phyloP scores from a whole-genome alignment of 2,113 vertebrate species.

The Panthera uncia region DNA sequence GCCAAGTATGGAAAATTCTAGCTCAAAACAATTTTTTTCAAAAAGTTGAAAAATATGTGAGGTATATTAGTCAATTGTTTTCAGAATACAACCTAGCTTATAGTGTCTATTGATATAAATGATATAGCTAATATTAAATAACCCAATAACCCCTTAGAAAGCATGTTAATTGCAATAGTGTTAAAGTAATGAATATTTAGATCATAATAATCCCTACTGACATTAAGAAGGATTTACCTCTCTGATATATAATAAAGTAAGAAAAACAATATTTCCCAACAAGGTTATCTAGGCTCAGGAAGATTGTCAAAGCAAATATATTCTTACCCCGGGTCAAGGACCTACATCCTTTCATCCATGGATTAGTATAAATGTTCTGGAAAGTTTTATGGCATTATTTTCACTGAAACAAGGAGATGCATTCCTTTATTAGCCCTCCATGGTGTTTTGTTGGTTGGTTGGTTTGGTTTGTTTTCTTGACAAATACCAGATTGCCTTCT shows the following conservation, averaged over 20 bases:
- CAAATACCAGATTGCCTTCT: not conserved
- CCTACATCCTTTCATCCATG: not conserved
- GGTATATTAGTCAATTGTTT: not conserved
- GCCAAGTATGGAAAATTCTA: slow-evolving; percentile 70
- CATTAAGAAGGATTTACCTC: not conserved
- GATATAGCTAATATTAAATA: not conserved
- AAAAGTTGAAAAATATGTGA: slow-evolving; percentile 40
- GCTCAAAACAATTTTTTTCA: slow-evolving; percentile 57
- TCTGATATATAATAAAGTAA: not conserved
- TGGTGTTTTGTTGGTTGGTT: not conserved
- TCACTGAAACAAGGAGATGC: not conserved
- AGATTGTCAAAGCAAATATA: not conserved
- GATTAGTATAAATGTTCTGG: not conserved
- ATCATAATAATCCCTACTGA: not conserved
- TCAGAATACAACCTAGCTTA: not conserved
- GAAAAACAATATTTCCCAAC: not conserved
- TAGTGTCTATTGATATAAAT: not conserved
- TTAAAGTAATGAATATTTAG: not conserved
- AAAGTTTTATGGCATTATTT: not conserved
- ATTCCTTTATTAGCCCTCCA: not conserved
- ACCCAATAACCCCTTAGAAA: not conserved
- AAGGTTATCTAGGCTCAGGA: not conserved
- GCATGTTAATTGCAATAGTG: not conserved
- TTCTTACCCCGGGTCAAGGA: not conserved
- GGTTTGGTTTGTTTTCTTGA: not conserved